A percentile compares a stretch with the other conserved stretches of the same genome.
These are phyloP conservation scores for Saccopteryx bilineata DNA, from an alignment of 2,113 vertebrate species.

Conservation along the genomic window DNA sequence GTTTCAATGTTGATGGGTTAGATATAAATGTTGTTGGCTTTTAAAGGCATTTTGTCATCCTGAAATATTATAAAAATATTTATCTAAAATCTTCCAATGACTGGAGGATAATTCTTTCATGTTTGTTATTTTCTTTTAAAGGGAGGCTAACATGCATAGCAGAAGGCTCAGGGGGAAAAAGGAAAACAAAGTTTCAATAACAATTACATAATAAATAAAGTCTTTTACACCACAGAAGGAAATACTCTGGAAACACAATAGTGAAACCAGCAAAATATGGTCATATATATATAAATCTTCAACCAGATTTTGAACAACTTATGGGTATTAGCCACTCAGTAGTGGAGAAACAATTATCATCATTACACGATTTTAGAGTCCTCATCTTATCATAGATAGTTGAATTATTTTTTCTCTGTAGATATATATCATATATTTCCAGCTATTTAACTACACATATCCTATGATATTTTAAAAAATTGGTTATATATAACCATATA, in stretches of 20 bases:
- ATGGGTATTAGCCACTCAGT: conserved; percentile 70
- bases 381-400: neutral
- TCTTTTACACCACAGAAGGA: conserved; percentile 48
- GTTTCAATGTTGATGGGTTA: conserved; percentile 70
- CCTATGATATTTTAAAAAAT: neutral
- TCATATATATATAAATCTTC: conserved; percentile 76
- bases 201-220: conserved; percentile 72
- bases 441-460: neutral
- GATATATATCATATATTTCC: neutral
- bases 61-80: conserved; percentile 74
- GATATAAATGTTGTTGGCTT: conserved; percentile 73
- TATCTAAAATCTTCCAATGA: conserved; percentile 68
- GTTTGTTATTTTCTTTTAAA: conserved; percentile 77
- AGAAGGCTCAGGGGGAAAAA: neutral
- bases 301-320: conserved; percentile 69
- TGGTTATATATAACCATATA: neutral
- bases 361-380: conserved; percentile 62
- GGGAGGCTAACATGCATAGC: conserved; percentile 36
- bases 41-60: conserved; percentile 72
- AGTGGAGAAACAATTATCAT: conserved; percentile 64
- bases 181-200: neutral
- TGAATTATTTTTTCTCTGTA: neutral
- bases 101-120: conserved; percentile 66
- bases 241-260: conserved; percentile 65
- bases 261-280: conserved; percentile 65